Conservation (phyloP, 2,113 vertebrate species). For the Fregata magnificens region DNA sequence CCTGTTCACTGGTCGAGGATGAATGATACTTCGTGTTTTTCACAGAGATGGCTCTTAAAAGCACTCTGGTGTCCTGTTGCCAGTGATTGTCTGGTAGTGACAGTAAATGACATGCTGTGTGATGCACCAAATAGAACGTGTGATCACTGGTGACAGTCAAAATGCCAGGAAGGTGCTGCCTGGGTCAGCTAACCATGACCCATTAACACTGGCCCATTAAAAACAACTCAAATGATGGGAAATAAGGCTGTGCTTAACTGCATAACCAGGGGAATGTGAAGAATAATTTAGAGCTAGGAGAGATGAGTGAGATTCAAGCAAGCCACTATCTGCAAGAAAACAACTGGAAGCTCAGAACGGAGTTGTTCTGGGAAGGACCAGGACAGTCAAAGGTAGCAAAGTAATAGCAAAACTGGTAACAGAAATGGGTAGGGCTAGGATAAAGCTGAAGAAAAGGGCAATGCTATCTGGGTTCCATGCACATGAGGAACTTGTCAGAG, state of each 20-base stretch:
- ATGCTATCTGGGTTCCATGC: not conserved
- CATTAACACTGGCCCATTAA: not conserved
- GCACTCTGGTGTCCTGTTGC: not conserved
- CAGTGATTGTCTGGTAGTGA: not conserved
- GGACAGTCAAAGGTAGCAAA: not conserved
- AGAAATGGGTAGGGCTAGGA: not conserved
- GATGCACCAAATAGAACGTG: not conserved
- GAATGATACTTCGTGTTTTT: not conserved
- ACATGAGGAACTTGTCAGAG: not conserved
- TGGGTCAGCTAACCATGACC: not conserved
- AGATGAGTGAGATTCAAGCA: not conserved
- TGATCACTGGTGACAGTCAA: not conserved
- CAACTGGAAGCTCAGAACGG: not conserved
- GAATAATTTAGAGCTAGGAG: not conserved
- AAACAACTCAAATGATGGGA: not conserved
- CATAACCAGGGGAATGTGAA: not conserved
- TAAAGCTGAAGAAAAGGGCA: not conserved
- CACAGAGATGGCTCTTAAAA: not conserved
- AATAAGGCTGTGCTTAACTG: not conserved
- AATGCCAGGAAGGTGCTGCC: not conserved
- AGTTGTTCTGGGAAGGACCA: not conserved
- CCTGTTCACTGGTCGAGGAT: accelerated
- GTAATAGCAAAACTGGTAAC: not conserved
- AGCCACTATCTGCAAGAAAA: not conserved
- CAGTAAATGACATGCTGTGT: not conserved